A percentile compares a stretch with the other conserved stretches of the same genome.
These are phyloP conservation scores for Drosophila miranda DNA, from an alignment of 1,140 invertebrate species.

Conservation along the genomic window DNA sequence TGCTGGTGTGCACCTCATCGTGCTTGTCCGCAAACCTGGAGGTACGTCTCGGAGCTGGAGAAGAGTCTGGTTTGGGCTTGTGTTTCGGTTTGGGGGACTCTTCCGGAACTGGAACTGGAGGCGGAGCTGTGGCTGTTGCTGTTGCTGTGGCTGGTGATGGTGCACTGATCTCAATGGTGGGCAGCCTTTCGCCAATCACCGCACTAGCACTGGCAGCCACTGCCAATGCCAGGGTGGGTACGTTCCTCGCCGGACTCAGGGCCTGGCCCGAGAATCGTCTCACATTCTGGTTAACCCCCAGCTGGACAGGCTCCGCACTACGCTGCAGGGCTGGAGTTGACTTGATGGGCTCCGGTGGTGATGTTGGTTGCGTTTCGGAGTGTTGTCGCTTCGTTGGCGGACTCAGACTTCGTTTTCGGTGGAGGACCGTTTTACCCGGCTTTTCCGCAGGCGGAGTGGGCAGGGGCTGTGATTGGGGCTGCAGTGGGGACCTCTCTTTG, in stretches of 20 bases:
- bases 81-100: too few species aligned
- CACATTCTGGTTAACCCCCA: slow-evolving; percentile 73
- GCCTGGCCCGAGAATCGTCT: slow-evolving; percentile 65
- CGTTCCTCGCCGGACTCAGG: slow-evolving; percentile 73
- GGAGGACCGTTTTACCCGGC: slow-evolving; percentile 16
- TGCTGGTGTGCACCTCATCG: slow-evolving; percentile 83
- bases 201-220: slow-evolving; percentile 63
- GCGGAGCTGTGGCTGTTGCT: slow-evolving; percentile 16
- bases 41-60: slow-evolving; percentile 12
- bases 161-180: slow-evolving; percentile 78
- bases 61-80: too few species aligned
- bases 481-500: slow-evolving; percentile 47
- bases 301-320: slow-evolving; percentile 71
- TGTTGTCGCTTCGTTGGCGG: slow-evolving; percentile 35
- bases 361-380: slow-evolving; percentile 60
- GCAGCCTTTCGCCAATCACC: slow-evolving; percentile 49
- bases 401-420: slow-evolving; percentile 52
- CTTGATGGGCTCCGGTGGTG: slow-evolving; percentile 67
- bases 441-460: slow-evolving; percentile 41
- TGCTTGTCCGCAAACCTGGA: slow-evolving; percentile 64
- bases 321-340: slow-evolving; percentile 64
- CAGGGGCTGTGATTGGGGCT: slow-evolving; percentile 44
- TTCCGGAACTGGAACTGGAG: background rate
- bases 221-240: slow-evolving; percentile 64
- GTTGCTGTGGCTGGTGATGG: slow-evolving; percentile 33